A percentile compares a stretch with the other conserved stretches of the same genome.
These are phyloP conservation scores for Endomychus coccineus DNA, from an alignment of 2,888 invertebrate genomes.

Conservation along the genomic window DNA sequence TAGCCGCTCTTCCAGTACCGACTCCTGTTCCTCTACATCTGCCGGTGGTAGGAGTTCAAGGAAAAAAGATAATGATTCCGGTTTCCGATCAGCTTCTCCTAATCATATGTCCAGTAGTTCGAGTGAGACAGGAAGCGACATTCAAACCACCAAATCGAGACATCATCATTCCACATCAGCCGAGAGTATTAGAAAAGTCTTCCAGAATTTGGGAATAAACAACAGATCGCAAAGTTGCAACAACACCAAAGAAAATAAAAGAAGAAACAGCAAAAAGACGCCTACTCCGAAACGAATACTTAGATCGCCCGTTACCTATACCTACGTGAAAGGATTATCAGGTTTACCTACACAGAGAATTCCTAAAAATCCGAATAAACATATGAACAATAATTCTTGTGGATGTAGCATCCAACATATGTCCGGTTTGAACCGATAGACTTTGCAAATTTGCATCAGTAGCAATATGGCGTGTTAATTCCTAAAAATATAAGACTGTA, in stretches of 20 bases:
- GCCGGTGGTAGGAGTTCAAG: conserved; percentile 27
- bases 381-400: conserved; percentile 28
- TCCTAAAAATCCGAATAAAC: conserved; percentile 56
- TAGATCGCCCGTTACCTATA: conserved; percentile 69
- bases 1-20: conserved; percentile 46
- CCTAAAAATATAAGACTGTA: conserved; percentile 23
- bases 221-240: conserved; percentile 60
- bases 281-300: conserved; percentile 70
- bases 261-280: conserved; percentile 50
- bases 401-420: conserved; percentile 38
- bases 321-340: conserved; percentile 72
- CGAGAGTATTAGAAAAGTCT: conserved; percentile 63
- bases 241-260: conserved; percentile 39
- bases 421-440: conserved; percentile 37
- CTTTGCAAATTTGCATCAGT: conserved; percentile 10
- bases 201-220: conserved; percentile 57
- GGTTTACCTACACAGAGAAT: conserved; percentile 76
- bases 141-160: conserved; percentile 38
- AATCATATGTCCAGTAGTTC: conserved; percentile 48
- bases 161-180: conserved; percentile 45
- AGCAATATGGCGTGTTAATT: conserved; percentile 20
- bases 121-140: conserved; percentile 59
- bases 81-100: conserved; percentile 39
- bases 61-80: conserved; percentile 33
- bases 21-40: conserved; percentile 40